Base-by-base conservation (phyloP, 2,113 vertebrate genomes). In the Peromyscus leucopus region DNA sequence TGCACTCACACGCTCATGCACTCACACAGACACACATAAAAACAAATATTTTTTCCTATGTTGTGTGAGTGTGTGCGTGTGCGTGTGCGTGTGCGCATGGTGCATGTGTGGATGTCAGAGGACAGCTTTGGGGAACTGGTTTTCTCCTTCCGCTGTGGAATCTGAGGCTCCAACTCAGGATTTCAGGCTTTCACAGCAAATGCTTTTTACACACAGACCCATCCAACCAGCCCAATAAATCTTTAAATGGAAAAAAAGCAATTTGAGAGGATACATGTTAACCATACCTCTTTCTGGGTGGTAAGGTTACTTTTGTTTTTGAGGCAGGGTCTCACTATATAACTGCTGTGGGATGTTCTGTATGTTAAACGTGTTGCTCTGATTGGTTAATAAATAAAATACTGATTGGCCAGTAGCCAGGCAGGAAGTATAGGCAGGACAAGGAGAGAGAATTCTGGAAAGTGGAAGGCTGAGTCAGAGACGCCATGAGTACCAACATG, bases 1-100 rank as follows among this genome's bases (percentile, higher is more conserved):
- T 31, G 26, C 15, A 31, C 48, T 31, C 28, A 33, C 7, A 51
- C 6, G 15, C 1, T 16, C 48, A 33, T 31, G 26, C 15, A 31
- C 48, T 31, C 28, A 33, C 7, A 51, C 6, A 2, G 46, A 78
- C 42, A 51, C 42, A 26, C 71, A n/a, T 15, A 79, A 22, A 46
- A 42, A 16, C 5, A 46, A 72, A 39, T 72, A 15, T 8, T 39
- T 24, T 76, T 28, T 22, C 8, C 74, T 76, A 7, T 76, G 12
- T 3, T 17, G n/a, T 4, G n/a, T 28, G n/a, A 24, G 1, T 31
- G 26, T 31, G 59, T 46, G n/a, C 1, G 6, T 3, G 16, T 15
- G 12, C 16, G 26, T 31, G 59, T 46, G n/a, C 1, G 6, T 3
- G 16, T 15, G 13, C 8, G 26, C 42, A 1, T 26, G 15, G 39